These are phyloP conservation scores for Gryllus bimaculatus DNA, from an alignment of 1,140 invertebrate species.

Conservation along the genomic window DNA sequence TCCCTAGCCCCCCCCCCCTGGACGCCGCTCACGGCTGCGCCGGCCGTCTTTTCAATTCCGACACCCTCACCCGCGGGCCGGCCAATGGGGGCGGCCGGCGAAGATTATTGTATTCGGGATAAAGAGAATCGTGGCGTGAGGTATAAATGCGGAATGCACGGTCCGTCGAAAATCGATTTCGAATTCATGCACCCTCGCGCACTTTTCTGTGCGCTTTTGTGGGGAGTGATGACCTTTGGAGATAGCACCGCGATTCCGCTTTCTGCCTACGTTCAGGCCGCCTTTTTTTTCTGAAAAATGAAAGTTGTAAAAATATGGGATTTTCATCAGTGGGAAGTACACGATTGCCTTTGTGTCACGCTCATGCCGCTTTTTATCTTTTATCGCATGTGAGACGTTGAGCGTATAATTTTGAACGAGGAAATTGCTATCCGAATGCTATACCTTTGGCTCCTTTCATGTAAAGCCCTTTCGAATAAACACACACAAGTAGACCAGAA, in stretches of 20 bases:
- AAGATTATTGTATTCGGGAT: conserved; percentile 5
- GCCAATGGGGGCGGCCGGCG: neutral
- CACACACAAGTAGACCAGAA: too few species aligned
- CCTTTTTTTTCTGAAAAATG: neutral
- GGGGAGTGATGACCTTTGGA: neutral
- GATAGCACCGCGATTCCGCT: neutral
- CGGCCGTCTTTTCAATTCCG: neutral
- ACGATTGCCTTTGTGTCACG: too few species aligned
- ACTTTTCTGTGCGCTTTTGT: neutral
- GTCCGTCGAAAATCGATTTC: neutral
- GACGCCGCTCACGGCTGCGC: too few species aligned
- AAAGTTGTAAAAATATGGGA: neutral
- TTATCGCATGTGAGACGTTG: too few species aligned
- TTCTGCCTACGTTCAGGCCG: neutral
- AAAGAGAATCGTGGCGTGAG: neutral
- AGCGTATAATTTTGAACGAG: too few species aligned
- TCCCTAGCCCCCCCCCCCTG: too few species aligned
- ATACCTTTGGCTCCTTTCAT: too few species aligned
- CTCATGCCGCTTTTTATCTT: too few species aligned
- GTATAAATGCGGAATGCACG: neutral
- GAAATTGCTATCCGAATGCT: too few species aligned
- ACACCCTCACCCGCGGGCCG: neutral
- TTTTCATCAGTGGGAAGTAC: neutral
- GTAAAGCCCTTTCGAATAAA: too few species aligned
- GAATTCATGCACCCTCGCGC: neutral